Evolutionary conservation across 2,888 invertebrate genomes (phyloP), one percentile per base, ranked within the genome.

Genomic region (Apamea crenata): DNA sequence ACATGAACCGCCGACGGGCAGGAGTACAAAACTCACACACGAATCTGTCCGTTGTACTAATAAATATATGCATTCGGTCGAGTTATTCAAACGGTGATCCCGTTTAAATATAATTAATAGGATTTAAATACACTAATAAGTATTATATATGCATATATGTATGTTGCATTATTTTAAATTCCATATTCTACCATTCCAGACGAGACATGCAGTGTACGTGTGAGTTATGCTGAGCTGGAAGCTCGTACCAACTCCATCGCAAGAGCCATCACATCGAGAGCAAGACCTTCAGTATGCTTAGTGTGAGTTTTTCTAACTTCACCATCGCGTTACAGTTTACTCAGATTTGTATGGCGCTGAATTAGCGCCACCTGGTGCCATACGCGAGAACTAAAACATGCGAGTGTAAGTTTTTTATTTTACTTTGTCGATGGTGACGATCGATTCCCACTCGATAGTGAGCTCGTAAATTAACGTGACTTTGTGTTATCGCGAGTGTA

Each of bases 181-280:
- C 0, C 3, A 59, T 40, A 29, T n/a, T 50, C 16, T 50, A 21
- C 12, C 1, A 12, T 91, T 86, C 0, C 91, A 97, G 96, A 96
- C 86, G 96, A 95, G 70, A 94, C 93, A 0, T 89, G 91, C 83
- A 93, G 90, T 44, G 87, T 90, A 0, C 90, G 91, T 3, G 90
- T 96, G 14, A 97, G 97, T 16, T 98, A 97, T 90, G 93, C 96
- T 0, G 97, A 97, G 85, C 91, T 98, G 71, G 97, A 97, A 65
- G 94, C 93, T 2, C 93, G 96, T 14, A 97, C 97, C 12, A 98
- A 98, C 90, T 96, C 97, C 56, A 90, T 98, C 44, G 97, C 98
- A 0, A 94, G 97, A 29, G 97, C 96, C 0, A 95, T 98, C 59
- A 91, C 96, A 0, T 91, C 95, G 36, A 94, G 94, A 50, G 97